Percentiles rank a stretch among this genome's conserved stretches.
Conservation (phyloP, 1,140 invertebrate species). For the Anastrepha ludens region DNA sequence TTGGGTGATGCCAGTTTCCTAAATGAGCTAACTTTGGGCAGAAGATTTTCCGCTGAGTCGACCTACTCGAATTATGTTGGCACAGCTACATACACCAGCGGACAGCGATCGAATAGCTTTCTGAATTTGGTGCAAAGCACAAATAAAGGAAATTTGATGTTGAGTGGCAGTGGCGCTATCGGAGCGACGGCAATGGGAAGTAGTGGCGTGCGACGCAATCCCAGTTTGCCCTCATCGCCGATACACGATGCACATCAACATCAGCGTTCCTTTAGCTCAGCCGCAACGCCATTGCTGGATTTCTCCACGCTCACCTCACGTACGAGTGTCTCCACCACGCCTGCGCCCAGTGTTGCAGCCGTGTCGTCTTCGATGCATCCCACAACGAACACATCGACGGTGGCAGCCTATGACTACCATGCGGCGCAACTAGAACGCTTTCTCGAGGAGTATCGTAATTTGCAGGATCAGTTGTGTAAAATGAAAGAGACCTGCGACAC, state of each 20-base stretch:
- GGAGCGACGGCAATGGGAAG: not conserved
- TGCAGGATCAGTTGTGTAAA: conserved; percentile 84
- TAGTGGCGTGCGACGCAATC: conserved; percentile 58
- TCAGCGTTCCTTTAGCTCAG: conserved; percentile 70
- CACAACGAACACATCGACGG: conserved; percentile 25
- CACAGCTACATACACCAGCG: conserved; percentile 67
- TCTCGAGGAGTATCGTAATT: conserved; percentile 83
- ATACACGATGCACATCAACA: conserved; percentile 64
- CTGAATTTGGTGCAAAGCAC: conserved; percentile 71
- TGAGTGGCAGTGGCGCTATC: not conserved
- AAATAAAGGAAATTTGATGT: conserved; percentile 54
- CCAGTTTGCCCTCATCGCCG: conserved; percentile 69
- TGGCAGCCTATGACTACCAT: conserved; percentile 82
- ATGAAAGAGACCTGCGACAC: conserved; percentile 86
- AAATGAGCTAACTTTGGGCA: conserved; percentile 68
- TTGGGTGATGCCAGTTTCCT: conserved; percentile 70
- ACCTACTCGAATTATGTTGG: conserved; percentile 69
- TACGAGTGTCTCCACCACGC: conserved; percentile 60
- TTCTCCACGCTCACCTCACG: conserved; percentile 66
- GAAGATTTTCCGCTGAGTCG: conserved; percentile 70
- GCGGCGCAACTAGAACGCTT: conserved; percentile 85
- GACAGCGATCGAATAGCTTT: conserved; percentile 71
- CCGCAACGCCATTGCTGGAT: conserved; percentile 71
- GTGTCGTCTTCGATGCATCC: conserved; percentile 63
- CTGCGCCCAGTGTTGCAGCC: conserved; percentile 60